Percentiles rank a stretch among this genome's conserved stretches.
phyloP scores from a whole-genome alignment of 2,888 invertebrate genomes.

The Tetranychus piercei region DNA sequence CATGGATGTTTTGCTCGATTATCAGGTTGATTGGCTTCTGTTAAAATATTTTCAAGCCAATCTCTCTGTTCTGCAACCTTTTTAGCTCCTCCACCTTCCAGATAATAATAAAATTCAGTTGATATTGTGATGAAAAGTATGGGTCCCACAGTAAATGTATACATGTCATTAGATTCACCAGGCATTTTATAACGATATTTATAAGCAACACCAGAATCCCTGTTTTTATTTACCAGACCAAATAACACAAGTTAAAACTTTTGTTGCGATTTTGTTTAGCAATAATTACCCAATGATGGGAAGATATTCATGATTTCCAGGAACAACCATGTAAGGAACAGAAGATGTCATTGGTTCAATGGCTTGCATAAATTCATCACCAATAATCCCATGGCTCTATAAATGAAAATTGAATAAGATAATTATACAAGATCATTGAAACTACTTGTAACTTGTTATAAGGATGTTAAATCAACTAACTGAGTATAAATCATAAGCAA shows the following conservation, averaged over 20 bases:
- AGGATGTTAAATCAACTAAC: background rate
- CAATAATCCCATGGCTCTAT: background rate
- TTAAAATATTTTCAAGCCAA: slow-evolving; percentile 32
- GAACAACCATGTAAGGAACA: slow-evolving; percentile 12
- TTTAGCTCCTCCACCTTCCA: slow-evolving; percentile 20
- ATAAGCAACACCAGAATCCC: slow-evolving; percentile 5
- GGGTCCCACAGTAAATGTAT: slow-evolving; percentile 30
- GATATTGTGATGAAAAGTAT: slow-evolving; percentile 30
- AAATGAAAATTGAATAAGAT: background rate
- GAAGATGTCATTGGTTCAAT: slow-evolving; percentile 7
- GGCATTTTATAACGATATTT: slow-evolving; percentile 11
- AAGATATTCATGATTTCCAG: slow-evolving; percentile 16
- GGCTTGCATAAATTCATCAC: slow-evolving; percentile 4
- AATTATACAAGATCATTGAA: too few species aligned
- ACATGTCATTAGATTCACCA: background rate
- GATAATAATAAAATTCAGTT: slow-evolving; percentile 27
- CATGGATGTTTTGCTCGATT: slow-evolving; percentile 30
- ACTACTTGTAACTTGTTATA: too few species aligned
- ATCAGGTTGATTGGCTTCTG: slow-evolving; percentile 28
- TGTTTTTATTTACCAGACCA: background rate
- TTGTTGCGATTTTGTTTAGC: background rate
- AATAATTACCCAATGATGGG: slow-evolving; percentile 10
- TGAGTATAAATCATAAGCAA: slow-evolving; percentile 14
- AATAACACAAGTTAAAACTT: background rate
- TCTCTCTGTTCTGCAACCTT: slow-evolving; percentile 2